Base-by-base conservation (phyloP, 2,113 vertebrate species). In the Spea multiplicata region DNA sequence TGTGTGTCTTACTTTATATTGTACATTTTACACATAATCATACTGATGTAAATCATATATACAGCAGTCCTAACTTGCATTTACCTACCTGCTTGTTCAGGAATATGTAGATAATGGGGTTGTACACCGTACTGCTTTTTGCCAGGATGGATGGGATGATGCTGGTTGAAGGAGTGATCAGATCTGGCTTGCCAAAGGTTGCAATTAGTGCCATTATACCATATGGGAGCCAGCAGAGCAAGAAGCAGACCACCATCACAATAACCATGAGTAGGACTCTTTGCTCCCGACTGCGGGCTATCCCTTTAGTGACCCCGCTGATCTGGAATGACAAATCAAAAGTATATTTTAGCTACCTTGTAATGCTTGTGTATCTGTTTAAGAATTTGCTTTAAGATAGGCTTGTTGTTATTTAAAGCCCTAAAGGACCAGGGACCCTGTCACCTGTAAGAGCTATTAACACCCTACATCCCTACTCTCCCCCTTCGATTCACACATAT, bases 141-240 rank as follows among this genome's bases (percentile, higher is more conserved):
- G 91, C 93, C 6, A 93, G 88, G 66, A 94, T 59, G 3, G 90
- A 93, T 0, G 93, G 93, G 13, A 88, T 81, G 81, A 92, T 82
- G 80, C 88, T 93, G 2, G 87, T 90, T 52, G 86, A 81, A 0
- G 92, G 88, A 7, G 83, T 86, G 77, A 92, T 48, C 5, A 91
- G 74, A n/a, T 89, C 90, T 0, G 13, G 82, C 5, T 83, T 87
- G n/a, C 93, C 91, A 5, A 93, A 91, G 0, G 90, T 90, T 1
- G 93, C 84, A 6, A 84, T 77, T 74, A 93, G 86, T 1, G 92
- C 91, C 57, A 85, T 87, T 5, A 90, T 88, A 0, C 90, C 91
- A 2, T 91, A 94, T 0, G 89, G 92, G 83, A 94, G 84, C 91
- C 92, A 94, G 87, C 92, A 94, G 50, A 94, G 81, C 78, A 94